Conservation (phyloP, 2,888 invertebrate species). For the Malthinus seriepunctatus region DNA sequence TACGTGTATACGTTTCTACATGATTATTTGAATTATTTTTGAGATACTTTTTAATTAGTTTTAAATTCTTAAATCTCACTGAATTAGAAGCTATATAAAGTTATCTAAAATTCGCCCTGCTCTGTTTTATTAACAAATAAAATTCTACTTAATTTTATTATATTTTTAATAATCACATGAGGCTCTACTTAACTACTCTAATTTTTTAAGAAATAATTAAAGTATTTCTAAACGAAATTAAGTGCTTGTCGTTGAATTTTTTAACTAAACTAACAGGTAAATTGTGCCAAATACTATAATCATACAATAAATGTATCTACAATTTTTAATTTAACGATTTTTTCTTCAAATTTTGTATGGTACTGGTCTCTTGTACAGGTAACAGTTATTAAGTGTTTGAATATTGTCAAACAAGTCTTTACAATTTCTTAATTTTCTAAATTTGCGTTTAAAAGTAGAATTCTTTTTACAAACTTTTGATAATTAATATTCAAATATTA, state of each 20-base stretch:
- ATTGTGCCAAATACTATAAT: conserved; percentile 25
- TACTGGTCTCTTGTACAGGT: background rate
- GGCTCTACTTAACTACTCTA: conserved; percentile 14
- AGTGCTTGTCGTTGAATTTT: conserved; percentile 38
- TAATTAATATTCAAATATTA: background rate
- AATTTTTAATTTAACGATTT: background rate
- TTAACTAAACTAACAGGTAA: conserved; percentile 16
- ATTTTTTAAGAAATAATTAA: conserved; percentile 18
- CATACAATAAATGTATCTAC: conserved; percentile 12
- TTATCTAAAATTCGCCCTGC: background rate
- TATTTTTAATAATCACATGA: conserved; percentile 24
- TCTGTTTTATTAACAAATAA: background rate
- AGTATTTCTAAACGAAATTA: conserved; percentile 19
- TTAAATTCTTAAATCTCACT: background rate
- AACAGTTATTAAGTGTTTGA: background rate
- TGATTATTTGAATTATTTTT: too few relatives aligned
- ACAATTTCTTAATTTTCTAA: background rate
- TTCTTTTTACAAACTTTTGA: background rate
- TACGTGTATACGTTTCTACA: too few relatives aligned
- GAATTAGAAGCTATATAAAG: conserved; percentile 6
- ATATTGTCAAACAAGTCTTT: conserved; percentile 7
- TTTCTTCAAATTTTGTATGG: background rate
- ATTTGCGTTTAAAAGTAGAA: background rate
- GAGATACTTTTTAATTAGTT: background rate
- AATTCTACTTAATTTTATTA: background rate